Percentiles rank a stretch among this genome's conserved stretches.
Conservation (phyloP, 1,140 invertebrate species). For the Calliopsis andreniformis region DNA sequence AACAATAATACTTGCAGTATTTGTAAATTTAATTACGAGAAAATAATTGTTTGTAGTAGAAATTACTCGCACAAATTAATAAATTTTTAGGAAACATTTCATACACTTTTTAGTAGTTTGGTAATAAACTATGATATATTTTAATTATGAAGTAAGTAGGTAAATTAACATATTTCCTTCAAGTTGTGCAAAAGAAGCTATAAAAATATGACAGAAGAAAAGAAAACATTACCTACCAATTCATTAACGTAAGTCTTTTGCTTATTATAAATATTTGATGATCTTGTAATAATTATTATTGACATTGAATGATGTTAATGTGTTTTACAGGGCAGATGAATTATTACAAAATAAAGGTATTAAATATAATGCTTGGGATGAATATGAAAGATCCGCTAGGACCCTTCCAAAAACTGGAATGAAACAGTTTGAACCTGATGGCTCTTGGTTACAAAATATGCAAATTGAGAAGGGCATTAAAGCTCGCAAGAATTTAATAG, state of each 20-base stretch:
- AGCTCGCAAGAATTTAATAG: constrained; percentile 81
- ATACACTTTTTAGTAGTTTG: background rate
- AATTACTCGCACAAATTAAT: background rate
- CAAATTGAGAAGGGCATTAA: constrained; percentile 83
- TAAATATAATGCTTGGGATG: constrained; percentile 74
- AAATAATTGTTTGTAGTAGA: background rate
- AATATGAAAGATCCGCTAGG: constrained; percentile 72
- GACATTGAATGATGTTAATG: no score
- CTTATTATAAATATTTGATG: constrained; percentile 1
- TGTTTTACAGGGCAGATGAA: constrained; percentile 80
- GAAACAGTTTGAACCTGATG: constrained; percentile 83
- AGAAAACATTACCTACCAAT: constrained; percentile 34
- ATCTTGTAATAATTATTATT: background rate
- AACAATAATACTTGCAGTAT: no score
- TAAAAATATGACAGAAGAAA: constrained; percentile 34
- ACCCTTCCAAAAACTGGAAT: constrained; percentile 82
- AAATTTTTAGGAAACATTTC: background rate
- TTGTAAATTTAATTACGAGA: background rate
- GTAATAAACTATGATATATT: background rate
- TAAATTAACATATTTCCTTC: background rate
- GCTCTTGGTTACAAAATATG: constrained; percentile 83
- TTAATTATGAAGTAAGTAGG: background rate
- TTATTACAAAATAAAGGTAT: constrained; percentile 81
- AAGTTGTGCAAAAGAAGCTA: background rate
- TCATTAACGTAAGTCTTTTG: constrained; percentile 47